phyloP scores from a whole-genome alignment of 2,888 invertebrate genomes.

The Acleris literana region DNA sequence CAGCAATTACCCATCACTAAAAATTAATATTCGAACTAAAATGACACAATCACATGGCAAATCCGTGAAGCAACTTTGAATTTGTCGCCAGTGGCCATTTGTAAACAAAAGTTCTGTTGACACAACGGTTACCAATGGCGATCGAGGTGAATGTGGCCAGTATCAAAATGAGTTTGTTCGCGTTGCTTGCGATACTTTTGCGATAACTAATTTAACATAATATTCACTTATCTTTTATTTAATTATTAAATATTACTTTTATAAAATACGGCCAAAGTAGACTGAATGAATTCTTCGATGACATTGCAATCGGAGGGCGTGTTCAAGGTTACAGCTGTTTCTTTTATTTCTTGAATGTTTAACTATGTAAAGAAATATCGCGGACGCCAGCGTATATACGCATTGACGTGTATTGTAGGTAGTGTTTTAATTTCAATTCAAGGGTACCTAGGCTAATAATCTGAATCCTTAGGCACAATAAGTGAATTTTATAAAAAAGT shows the following conservation, averaged over 20 bases:
- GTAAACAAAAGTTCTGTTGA: slow-evolving; percentile 79
- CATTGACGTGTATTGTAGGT: no score
- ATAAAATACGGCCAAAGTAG: neutral
- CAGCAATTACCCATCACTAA: slow-evolving; percentile 74
- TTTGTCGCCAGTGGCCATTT: slow-evolving; percentile 71
- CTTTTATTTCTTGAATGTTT: slow-evolving; percentile 29
- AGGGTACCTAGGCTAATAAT: neutral
- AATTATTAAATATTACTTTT: neutral
- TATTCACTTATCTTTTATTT: neutral
- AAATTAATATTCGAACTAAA: slow-evolving; percentile 41
- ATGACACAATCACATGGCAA: slow-evolving; percentile 56
- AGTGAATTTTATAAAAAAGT: no score
- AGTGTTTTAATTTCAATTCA: neutral
- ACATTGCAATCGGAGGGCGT: slow-evolving; percentile 37
- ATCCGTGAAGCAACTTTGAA: slow-evolving; percentile 63
- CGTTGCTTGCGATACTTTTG: slow-evolving; percentile 21
- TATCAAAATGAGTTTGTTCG: slow-evolving; percentile 46
- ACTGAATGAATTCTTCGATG: neutral
- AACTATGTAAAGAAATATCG: slow-evolving; percentile 14
- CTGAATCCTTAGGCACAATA: no score
- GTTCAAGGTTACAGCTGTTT: slow-evolving; percentile 58
- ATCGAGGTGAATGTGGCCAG: slow-evolving; percentile 67
- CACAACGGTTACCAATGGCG: slow-evolving; percentile 75
- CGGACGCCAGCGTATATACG: no score
- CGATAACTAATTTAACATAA: neutral